Base-by-base conservation (phyloP, 1,140 invertebrate genomes). In the Heliothis virescens region DNA sequence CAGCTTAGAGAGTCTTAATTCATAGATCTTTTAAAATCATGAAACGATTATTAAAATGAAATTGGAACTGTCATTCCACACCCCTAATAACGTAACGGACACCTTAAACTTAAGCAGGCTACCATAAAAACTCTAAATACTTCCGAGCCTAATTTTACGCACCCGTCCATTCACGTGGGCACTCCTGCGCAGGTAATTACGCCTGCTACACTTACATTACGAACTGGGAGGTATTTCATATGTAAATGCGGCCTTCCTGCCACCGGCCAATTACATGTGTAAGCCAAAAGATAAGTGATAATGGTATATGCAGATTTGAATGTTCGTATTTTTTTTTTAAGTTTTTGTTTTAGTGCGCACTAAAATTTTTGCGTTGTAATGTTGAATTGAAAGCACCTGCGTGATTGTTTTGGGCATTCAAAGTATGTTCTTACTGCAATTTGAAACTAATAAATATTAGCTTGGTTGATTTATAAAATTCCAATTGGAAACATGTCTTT, bases 241-340 rank as follows among this genome's bases (percentile, higher is more conserved):
- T 79, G 76, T 53, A 79, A 79, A 79, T 79, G 62, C 34, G 60
- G 57, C 48, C 18, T 62, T 69, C 60, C 63, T 78, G 41, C 65
- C 75, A 29, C 16, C 50, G 15, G 29, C 50, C 62, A 77, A 77
- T 67, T 77, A 77, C 53, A 67, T 65, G 59, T 50, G 48, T 63
- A 13, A n/a, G n/a, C 15, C 41, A 16, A 47, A 16, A 67, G 41
- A 50, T 50, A 67, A 50, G 18, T 63, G n/a, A 15, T 15, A 47
- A 29, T 41, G 9, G 41, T 63, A 63, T 47, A 41, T 0, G 0
- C 60, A 11, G 34, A 29, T 63, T 41, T 63, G n/a, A 16, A 3
- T 47, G 29, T 5, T 9, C 9, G 34, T 7, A 26, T 41, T 16
- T 63, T 62, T 62, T 1, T 15, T 5, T 53, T 4, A 2, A n/a